A percentile compares a stretch with the other conserved stretches of the same genome.
phyloP scores from a whole-genome alignment of 2,797 vertebrate genomes.

The Acanthopagrus latus region DNA sequence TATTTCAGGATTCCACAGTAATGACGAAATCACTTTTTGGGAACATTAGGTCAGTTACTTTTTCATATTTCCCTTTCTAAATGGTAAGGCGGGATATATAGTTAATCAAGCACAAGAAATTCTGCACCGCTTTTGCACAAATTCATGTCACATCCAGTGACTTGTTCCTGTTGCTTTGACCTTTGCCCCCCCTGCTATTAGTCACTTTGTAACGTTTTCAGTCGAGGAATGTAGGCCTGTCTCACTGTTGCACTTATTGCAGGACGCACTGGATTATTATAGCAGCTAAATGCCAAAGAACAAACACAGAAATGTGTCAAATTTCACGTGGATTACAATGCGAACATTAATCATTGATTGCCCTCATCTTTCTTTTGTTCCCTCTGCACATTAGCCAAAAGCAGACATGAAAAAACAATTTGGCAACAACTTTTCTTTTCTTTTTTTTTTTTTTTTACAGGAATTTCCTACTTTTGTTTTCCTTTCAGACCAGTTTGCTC shows the following conservation, averaged over 20 bases:
- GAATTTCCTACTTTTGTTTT: conserved; percentile 81
- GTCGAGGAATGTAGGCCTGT: conserved; percentile 72
- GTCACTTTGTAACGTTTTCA: conserved; percentile 74
- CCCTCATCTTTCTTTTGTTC: conserved; percentile 33
- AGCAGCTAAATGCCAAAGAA: conserved; percentile 33
- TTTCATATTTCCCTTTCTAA: conserved; percentile 64
- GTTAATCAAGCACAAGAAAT: conserved; percentile 52
- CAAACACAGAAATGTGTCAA: conserved; percentile 26
- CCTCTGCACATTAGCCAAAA: conserved; percentile 49
- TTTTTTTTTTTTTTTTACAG: conserved; percentile 60
- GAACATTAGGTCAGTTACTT: conserved; percentile 65
- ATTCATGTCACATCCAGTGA: conserved; percentile 68
- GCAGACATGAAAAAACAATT: conserved; percentile 71
- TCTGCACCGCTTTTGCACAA: conserved; percentile 44
- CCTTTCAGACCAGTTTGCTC: conserved; percentile 70
- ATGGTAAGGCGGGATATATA: conserved; percentile 49
- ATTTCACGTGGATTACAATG: conserved; percentile 5
- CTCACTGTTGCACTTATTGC: conserved; percentile 48
- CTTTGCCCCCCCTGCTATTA: conserved; percentile 70
- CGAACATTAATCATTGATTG: conserved; percentile 27
- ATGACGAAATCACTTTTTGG: conserved; percentile 76
- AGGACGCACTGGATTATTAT: conserved; percentile 32
- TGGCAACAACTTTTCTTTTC: conserved; percentile 49
- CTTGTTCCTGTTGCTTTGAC: conserved; percentile 80
- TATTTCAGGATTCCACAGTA: conserved; percentile 77